Percentiles rank a stretch among this genome's conserved stretches.
phyloP scores from a whole-genome alignment of 2,797 vertebrate species.

The Threskiornis aethiopicus region DNA sequence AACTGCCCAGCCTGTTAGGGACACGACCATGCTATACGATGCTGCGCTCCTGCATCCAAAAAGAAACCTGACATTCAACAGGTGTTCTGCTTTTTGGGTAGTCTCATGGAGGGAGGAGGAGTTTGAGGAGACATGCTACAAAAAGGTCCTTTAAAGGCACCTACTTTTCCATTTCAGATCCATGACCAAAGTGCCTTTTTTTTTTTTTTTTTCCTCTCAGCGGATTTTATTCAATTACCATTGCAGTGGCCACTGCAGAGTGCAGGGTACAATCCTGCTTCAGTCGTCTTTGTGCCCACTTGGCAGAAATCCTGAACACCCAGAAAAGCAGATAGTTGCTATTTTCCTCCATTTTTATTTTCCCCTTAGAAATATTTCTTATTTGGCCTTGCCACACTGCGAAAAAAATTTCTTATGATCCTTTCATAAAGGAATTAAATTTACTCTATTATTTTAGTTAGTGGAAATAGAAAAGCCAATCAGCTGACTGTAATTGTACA shows the following conservation, averaged over 20 bases:
- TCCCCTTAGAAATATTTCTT: neutral
- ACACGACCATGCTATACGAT: neutral
- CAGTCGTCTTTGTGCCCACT: neutral
- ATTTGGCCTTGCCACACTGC: neutral
- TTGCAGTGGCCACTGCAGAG: neutral
- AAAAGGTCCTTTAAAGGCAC: neutral
- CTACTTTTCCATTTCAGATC: neutral
- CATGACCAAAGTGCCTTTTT: neutral
- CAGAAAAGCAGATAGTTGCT: neutral
- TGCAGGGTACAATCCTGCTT: neutral
- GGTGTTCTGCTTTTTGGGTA: neutral
- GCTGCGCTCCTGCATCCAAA: neutral
- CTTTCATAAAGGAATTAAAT: slow-evolving; percentile 16
- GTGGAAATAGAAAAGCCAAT: slow-evolving; percentile 45
- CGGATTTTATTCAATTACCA: slow-evolving; percentile 1
- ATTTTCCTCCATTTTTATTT: neutral
- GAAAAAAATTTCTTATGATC: neutral
- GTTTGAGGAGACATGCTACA: neutral
- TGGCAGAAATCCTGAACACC: neutral
- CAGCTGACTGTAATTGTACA: slow-evolving; percentile 40
- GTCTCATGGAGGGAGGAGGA: neutral
- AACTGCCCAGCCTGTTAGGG: neutral
- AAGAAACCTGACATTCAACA: slow-evolving; percentile 30
- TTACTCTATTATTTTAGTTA: slow-evolving; percentile 44
- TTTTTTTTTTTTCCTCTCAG: neutral